These are phyloP conservation scores for Mimumesa dahlbomi DNA, from an alignment of 2,888 invertebrate genomes.

Conservation along the genomic window DNA sequence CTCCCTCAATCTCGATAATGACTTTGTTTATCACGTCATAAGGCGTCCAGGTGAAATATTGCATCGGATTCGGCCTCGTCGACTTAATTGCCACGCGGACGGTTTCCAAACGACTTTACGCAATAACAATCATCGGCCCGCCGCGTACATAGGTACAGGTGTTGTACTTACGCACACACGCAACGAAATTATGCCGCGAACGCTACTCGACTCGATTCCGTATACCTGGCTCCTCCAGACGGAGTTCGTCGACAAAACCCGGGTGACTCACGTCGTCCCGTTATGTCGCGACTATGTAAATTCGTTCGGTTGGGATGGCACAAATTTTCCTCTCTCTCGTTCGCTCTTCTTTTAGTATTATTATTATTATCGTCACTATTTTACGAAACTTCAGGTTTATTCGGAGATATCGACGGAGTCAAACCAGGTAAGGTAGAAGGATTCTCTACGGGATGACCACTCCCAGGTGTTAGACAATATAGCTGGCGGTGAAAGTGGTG, in stretches of 20 bases:
- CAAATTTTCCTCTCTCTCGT: background rate
- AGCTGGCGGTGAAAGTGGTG: conserved; percentile 17
- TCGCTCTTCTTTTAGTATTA: background rate
- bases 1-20: conserved; percentile 65
- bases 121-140: conserved; percentile 62
- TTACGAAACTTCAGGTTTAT: too few relatives aligned
- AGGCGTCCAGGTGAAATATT: conserved; percentile 72
- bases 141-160: conserved; percentile 29
- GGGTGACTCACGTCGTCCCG: conserved; percentile 75
- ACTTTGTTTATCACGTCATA: conserved; percentile 76
- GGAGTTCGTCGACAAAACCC: conserved; percentile 64
- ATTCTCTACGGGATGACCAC: conserved; percentile 4
- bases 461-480: background rate
- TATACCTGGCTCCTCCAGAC: conserved; percentile 40
- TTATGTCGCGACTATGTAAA: conserved; percentile 59
- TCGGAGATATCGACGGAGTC: too few relatives aligned
- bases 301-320: conserved; percentile 36
- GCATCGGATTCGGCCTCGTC: conserved; percentile 58
- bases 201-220: conserved; percentile 48
- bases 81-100: conserved; percentile 55
- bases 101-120: conserved; percentile 65
- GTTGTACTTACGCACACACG: conserved; percentile 35
- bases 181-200: conserved; percentile 55
- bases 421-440: background rate
- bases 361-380: too few relatives aligned